Base-by-base conservation (phyloP, 2,113 vertebrate genomes). In the Alouatta palliata region DNA sequence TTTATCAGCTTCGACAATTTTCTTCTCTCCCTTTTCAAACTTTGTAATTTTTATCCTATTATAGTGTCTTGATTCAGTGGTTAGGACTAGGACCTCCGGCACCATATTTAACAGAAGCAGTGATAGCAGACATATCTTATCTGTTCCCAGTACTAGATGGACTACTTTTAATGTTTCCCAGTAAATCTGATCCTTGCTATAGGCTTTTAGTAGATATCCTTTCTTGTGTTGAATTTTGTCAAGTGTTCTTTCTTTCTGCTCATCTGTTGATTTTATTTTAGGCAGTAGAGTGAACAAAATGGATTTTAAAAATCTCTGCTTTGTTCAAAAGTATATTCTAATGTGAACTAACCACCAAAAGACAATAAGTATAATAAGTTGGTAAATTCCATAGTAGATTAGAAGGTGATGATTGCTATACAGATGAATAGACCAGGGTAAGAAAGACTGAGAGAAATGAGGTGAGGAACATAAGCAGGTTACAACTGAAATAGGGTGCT, bases 301-400 rank as follows among this genome's bases (percentile, higher is more conserved):
- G 25, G 43, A 66, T 64, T 64, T 64, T 82, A 77, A 66, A 90
- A 93, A 73, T 40, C 4, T 8, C 20, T 47, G 9, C 43, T 37
- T 94, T 83, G 27, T 45, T 58, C 80, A 77, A 90, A 94, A 90
- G 17, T 77, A 79, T 87, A 37, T 87, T 71, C 75, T 95, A 88
- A 56, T 71, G 37, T 71, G 25, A 19, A 54, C 5, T 84, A n/a
- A 70, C 17, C 76, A 68, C 82, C 14, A 82, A 52, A 64, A 85
- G 75, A 45, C 7, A 95, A 23, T 35, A 61, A 45, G 19, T 37
- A 35, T n/a, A 80, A 52, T 40, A 85, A 86, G 37, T n/a, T 21
- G 58, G 66, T 40, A 80, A 80, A 90, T 80, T 64, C 40, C 23
- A 45, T 43, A 92, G 61, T 49, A 86, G 49, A 87, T 45, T 91